Evolutionary conservation across 2,797 vertebrate genomes (phyloP).

Genomic region (Muraenolepis orangiensis): DNA sequence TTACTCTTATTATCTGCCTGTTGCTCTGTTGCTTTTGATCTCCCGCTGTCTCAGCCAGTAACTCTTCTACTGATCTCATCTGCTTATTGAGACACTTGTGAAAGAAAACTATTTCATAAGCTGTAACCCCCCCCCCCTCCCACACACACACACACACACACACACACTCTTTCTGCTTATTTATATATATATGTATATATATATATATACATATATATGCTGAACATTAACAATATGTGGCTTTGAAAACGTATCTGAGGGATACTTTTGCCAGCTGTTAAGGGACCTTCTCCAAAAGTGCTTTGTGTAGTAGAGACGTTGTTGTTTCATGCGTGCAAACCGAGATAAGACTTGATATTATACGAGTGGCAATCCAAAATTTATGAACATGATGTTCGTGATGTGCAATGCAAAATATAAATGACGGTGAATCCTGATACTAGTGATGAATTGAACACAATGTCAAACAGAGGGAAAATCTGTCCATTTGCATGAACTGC

Average conservation of each 20-base stretch:
- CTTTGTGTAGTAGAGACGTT: constrained; percentile 77
- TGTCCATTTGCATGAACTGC: constrained; percentile 95
- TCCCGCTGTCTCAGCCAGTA: constrained; percentile 60
- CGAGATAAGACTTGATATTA: constrained; percentile 47
- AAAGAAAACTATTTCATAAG: constrained; percentile 62
- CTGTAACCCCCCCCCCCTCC: constrained; percentile 60
- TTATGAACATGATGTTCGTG: constrained; percentile 47
- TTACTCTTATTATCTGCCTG: constrained; percentile 70
- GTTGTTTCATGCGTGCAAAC: constrained; percentile 66
- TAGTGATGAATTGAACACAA: constrained; percentile 68
- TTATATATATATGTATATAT: neutral
- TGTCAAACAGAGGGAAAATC: constrained; percentile 70
- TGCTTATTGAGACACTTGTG: constrained; percentile 62
- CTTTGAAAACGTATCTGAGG: constrained; percentile 60
- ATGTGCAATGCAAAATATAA: constrained; percentile 65
- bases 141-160: too few relatives aligned
- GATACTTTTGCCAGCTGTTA: constrained; percentile 69
- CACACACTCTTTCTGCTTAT: neutral
- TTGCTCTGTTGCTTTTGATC: constrained; percentile 74
- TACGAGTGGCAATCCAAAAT: constrained; percentile 42
- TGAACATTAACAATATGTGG: constrained; percentile 58
- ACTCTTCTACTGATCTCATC: constrained; percentile 64
- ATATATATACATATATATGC: constrained; percentile 32
- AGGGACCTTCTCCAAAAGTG: constrained; percentile 70
- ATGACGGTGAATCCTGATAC: constrained; percentile 65